Evolutionary conservation across 2,888 invertebrate genomes (phyloP), one percentile per base, ranked within the genome.

Genomic region (Cosmopolites sordidus): DNA sequence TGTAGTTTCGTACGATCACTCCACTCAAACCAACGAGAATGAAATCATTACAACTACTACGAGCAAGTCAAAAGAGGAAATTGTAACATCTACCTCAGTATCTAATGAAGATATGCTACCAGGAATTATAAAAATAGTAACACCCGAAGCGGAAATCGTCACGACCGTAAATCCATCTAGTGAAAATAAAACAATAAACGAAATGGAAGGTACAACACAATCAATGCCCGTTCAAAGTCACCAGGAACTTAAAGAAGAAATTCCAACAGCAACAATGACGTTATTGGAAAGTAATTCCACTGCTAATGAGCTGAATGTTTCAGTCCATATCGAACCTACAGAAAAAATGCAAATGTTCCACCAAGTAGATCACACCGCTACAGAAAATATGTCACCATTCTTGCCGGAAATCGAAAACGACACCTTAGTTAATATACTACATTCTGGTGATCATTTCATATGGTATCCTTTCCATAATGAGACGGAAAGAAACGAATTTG

Each of bases 341-440:
- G 15, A 15, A 29, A 6, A n/a, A 4, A 29, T 14, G 8, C 30
- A 8, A 3, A 29, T 6, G 29, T n/a, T 9, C 3, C 33, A 33
- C 33, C 33, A 29, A 41, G 61, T 58, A 16, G 66, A 66, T 16
- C 55, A 55, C 38, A 16, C 44, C 5, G 42, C 50, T 43, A 41
- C 74, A 73, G 62, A 60, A 64, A 80, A 81, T 62, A 83, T 83
- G 83, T 83, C 82, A 55, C 84, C 84, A 3, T 84, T 84, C 65
- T 71, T 85, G 61, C 83, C 84, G 5, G 84, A 84, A 65, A 75
- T 79, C 14, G 83, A 83, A 68, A 83, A 83, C 64, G 81, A 79
- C 61, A 78, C 76, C 11, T 74, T 81, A 27, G 77, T 81, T 1
- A 79, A 80, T 64, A 81, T 79, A 63, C 69, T 82, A n/a, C 79